Conservation (phyloP, 2,113 vertebrate species). For the Antechinus flavipes region DNA sequence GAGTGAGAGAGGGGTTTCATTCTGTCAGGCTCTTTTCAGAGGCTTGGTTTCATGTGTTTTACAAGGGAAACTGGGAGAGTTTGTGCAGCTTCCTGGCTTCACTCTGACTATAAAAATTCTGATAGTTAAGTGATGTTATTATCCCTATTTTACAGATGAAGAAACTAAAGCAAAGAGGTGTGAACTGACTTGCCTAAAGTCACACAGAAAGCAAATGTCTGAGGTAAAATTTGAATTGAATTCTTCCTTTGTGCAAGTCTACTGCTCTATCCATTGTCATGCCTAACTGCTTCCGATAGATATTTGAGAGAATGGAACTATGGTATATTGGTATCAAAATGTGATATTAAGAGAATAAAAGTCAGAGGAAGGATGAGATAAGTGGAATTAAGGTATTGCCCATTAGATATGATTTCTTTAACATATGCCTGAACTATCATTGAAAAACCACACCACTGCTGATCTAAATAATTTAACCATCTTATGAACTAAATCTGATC, state of each 20-base stretch:
- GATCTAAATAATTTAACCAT: background rate
- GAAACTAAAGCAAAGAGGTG: background rate
- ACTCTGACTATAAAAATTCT: background rate
- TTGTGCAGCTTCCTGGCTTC: too few relatives aligned
- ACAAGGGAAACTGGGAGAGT: too few relatives aligned
- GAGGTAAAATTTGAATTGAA: background rate
- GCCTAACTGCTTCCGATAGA: background rate
- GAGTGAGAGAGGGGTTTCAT: too few relatives aligned
- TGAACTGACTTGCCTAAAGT: background rate
- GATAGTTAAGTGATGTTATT: background rate
- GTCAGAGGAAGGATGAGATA: background rate
- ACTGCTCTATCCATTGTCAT: background rate
- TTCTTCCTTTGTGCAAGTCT: background rate
- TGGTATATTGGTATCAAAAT: background rate
- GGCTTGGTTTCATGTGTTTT: too few relatives aligned
- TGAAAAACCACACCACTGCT: background rate
- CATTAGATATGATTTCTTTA: background rate
- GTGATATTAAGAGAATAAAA: background rate
- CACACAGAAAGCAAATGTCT: background rate
- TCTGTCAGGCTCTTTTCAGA: too few relatives aligned
- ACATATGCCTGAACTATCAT: background rate
- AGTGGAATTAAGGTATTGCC: background rate
- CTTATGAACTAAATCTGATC: background rate
- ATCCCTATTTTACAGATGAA: background rate
- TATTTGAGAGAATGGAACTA: background rate